Conservation (phyloP, 2,888 invertebrate species). For the Phrixothrix hirtus region DNA sequence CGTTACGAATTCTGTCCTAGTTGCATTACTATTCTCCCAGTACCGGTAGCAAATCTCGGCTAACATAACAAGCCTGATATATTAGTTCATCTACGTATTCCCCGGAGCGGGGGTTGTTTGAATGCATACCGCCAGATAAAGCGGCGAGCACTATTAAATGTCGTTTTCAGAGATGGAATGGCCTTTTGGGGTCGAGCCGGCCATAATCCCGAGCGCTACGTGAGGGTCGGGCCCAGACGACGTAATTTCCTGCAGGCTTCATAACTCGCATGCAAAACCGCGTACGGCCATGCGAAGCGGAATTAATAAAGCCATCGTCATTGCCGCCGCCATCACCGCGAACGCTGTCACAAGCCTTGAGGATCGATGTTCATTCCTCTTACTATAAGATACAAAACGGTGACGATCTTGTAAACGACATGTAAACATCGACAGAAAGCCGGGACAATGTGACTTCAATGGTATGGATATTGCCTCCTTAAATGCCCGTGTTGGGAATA, state of each 20-base stretch:
- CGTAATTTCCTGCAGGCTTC: slow-evolving; percentile 42
- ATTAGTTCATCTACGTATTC: slow-evolving; percentile 61
- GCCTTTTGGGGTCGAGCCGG: slow-evolving; percentile 42
- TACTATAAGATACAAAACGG: slow-evolving; percentile 15
- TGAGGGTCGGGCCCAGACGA: slow-evolving; percentile 43
- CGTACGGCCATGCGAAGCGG: slow-evolving; percentile 29
- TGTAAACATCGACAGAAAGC: slow-evolving; percentile 40
- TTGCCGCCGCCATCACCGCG: slow-evolving; percentile 7
- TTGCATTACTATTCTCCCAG: not conserved
- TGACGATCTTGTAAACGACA: slow-evolving; percentile 39
- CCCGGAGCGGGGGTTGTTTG: slow-evolving; percentile 60
- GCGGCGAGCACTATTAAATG: slow-evolving; percentile 47
- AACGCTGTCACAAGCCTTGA: slow-evolving; percentile 9
- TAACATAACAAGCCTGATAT: slow-evolving; percentile 56
- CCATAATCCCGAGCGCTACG: slow-evolving; percentile 44
- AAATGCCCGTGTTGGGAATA: slow-evolving; percentile 39
- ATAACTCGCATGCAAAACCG: slow-evolving; percentile 36
- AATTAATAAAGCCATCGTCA: slow-evolving; percentile 30
- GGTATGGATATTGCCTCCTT: slow-evolving; percentile 42
- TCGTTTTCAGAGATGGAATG: slow-evolving; percentile 45
- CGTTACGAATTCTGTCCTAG: not conserved
- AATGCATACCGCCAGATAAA: slow-evolving; percentile 52
- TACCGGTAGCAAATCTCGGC: slow-evolving; percentile 11
- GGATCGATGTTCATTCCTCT: slow-evolving; percentile 14
- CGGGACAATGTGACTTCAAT: slow-evolving; percentile 29